These are phyloP conservation scores for Microdon myrmicae DNA, from an alignment of 2,888 invertebrate genomes.

Conservation along the genomic window DNA sequence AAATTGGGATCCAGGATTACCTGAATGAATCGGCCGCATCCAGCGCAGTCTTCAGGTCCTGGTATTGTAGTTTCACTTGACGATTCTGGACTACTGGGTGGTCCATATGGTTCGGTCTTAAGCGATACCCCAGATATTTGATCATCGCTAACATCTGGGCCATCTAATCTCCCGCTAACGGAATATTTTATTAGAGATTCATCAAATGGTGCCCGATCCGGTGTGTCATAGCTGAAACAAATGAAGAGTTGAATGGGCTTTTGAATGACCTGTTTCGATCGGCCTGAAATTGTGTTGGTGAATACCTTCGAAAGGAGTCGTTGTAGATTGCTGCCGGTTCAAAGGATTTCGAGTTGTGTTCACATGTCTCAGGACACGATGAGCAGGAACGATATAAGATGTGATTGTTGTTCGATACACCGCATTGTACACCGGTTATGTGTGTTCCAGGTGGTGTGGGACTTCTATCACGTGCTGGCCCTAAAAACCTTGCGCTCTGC, in stretches of 20 bases:
- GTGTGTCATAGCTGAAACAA: conserved; percentile 63
- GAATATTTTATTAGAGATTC: conserved; percentile 65
- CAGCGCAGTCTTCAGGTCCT: conserved; percentile 76
- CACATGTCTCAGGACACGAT: conserved; percentile 66
- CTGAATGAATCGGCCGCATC: conserved; percentile 85
- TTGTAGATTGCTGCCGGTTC: conserved; percentile 61
- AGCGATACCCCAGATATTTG: conserved; percentile 64
- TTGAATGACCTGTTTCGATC: neutral
- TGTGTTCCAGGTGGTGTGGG: conserved; percentile 66
- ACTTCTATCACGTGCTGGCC: conserved; percentile 67
- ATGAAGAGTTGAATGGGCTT: neutral
- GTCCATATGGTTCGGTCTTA: conserved; percentile 66
- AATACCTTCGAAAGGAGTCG: conserved; percentile 66
- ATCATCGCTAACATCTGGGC: conserved; percentile 63
- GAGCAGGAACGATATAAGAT: conserved; percentile 65
- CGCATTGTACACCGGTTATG: conserved; percentile 58
- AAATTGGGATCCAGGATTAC: conserved; percentile 54
- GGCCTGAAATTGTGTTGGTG: neutral
- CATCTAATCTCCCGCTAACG: conserved; percentile 62
- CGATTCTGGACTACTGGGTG: conserved; percentile 67
- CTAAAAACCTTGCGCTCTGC: conserved; percentile 69
- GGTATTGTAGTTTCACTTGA: conserved; percentile 63
- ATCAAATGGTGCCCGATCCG: conserved; percentile 64
- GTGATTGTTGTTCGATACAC: conserved; percentile 62
- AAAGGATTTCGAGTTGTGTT: conserved; percentile 65